phyloP scores from a whole-genome alignment of 2,888 invertebrate species.

The Hecatera dysodea region DNA sequence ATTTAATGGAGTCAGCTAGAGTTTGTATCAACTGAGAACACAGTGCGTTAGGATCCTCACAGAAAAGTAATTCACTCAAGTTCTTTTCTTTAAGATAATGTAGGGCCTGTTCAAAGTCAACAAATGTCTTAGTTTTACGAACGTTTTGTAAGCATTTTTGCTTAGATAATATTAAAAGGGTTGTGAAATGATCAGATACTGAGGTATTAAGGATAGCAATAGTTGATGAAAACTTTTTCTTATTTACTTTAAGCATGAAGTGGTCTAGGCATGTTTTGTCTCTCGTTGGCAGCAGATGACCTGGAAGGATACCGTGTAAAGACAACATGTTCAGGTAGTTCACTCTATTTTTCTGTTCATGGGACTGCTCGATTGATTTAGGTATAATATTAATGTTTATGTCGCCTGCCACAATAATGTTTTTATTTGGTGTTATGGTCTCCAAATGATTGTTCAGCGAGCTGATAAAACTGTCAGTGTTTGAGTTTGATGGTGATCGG shows the following conservation, averaged over 20 bases:
- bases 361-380: too few species aligned
- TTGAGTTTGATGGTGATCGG: slow-evolving; percentile 8
- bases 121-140: slow-evolving; percentile 3
- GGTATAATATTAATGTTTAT: too few species aligned
- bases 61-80: background rate
- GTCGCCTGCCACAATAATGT: background rate
- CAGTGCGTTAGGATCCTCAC: background rate
- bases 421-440: slow-evolving; percentile 5
- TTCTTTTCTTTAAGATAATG: slow-evolving; percentile 6
- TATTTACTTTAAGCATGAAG: slow-evolving; percentile 8
- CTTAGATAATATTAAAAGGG: slow-evolving; percentile 2
- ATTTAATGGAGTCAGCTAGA: slow-evolving; percentile 14
- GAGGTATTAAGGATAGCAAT: background rate
- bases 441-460: slow-evolving; percentile 7
- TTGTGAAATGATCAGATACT: slow-evolving; percentile 1
- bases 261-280: slow-evolving; percentile 6
- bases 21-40: slow-evolving; percentile 3
- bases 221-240: slow-evolving; percentile 2
- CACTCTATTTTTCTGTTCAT: too few species aligned
- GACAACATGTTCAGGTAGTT: too few species aligned
- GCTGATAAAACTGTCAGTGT: slow-evolving; percentile 4
- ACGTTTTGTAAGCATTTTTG: slow-evolving; percentile 1
- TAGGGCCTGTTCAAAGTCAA: slow-evolving; percentile 10
- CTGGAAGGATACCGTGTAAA: background rate
- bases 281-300: slow-evolving; percentile 9